These are phyloP conservation scores for Silurus meridionalis DNA, from an alignment of 2,113 vertebrate genomes.

Conservation along the genomic window DNA sequence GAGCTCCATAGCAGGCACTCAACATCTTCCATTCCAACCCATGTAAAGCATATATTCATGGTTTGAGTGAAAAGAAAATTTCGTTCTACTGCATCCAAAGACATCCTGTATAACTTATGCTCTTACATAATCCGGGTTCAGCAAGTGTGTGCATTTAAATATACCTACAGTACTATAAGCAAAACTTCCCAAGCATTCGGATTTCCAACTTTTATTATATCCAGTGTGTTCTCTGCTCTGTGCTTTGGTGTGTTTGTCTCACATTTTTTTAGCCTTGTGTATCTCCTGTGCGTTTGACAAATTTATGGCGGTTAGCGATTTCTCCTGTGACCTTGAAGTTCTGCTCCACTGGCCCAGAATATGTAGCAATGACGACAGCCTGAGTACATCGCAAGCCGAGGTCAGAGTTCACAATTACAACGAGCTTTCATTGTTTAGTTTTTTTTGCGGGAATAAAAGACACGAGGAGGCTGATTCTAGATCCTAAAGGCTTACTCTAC, in stretches of 20 bases:
- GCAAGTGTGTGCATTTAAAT: neutral
- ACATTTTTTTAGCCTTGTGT: neutral
- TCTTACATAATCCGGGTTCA: neutral
- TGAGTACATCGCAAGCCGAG: neutral
- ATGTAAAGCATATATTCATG: no score
- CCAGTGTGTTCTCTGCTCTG: neutral
- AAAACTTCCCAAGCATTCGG: neutral
- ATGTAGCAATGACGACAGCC: neutral
- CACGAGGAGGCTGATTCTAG: neutral
- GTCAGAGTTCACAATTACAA: constrained; percentile 10
- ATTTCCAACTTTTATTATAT: neutral
- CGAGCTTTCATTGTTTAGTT: neutral
- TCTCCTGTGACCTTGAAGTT: constrained; percentile 27
- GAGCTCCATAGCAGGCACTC: no score
- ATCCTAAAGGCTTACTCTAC: no score
- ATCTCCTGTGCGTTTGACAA: neutral
- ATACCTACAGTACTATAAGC: neutral
- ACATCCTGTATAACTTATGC: neutral
- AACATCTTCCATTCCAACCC: no score
- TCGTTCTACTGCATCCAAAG: no score
- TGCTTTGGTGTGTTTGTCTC: neutral
- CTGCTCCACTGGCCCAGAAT: constrained; percentile 22
- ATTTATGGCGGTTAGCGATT: neutral
- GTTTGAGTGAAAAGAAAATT: no score
- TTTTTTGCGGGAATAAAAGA: neutral